Conservation (phyloP, 1,140 invertebrate genomes). For the Caenorhabditis latens region DNA sequence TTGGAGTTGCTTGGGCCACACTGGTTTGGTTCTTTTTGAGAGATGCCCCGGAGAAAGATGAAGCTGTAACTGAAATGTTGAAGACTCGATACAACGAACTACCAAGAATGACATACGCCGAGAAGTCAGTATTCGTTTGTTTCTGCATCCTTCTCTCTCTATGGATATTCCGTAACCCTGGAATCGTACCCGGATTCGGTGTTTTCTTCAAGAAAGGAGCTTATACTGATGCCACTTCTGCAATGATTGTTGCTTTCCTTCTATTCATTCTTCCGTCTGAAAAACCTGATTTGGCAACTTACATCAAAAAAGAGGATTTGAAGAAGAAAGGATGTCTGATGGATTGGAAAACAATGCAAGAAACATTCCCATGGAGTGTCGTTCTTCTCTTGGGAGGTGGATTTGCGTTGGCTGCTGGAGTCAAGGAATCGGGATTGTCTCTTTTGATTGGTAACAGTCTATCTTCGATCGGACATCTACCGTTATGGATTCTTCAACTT, state of each 20-base stretch:
- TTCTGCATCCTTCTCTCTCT: constrained; percentile 86
- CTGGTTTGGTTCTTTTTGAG: constrained; percentile 62
- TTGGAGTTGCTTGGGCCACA: constrained; percentile 77
- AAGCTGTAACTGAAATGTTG: constrained; percentile 63
- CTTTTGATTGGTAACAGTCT: constrained; percentile 74
- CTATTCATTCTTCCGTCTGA: constrained; percentile 78
- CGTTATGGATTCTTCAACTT: constrained; percentile 74
- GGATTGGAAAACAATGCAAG: constrained; percentile 78
- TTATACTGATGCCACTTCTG: constrained; percentile 79
- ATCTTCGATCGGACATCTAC: constrained; percentile 72
- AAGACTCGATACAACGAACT: constrained; percentile 59
- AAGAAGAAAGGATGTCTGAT: constrained; percentile 69
- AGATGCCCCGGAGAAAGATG: constrained; percentile 64
- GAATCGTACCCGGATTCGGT: constrained; percentile 84
- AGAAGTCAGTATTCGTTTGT: constrained; percentile 84
- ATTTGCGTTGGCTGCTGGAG: constrained; percentile 79
- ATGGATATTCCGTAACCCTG: constrained; percentile 89
- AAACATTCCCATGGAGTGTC: constrained; percentile 80
- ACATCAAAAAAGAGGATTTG: constrained; percentile 56
- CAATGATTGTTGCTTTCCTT: constrained; percentile 78
- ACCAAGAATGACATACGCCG: constrained; percentile 80
- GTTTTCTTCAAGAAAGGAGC: constrained; percentile 78
- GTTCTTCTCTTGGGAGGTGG: constrained; percentile 80
- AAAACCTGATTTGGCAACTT: constrained; percentile 59
- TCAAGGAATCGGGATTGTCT: constrained; percentile 71